Conservation (phyloP, 2,888 invertebrate species). For the Agonopterix subpropinquella region DNA sequence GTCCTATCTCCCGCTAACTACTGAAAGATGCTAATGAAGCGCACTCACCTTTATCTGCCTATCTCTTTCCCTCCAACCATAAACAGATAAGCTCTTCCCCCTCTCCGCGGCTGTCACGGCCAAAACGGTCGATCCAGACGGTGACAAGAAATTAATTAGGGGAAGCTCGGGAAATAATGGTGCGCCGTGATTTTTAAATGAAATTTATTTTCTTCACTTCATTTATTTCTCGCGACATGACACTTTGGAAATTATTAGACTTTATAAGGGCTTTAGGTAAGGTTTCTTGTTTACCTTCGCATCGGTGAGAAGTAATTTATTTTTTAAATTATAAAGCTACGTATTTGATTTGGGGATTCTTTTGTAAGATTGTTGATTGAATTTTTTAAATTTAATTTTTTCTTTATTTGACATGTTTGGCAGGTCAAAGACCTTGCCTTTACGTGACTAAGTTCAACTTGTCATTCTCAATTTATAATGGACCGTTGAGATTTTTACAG, state of each 20-base stretch:
- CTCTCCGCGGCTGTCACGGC: constrained; percentile 57
- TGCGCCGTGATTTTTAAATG: constrained; percentile 72
- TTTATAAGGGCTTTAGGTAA: constrained; percentile 51
- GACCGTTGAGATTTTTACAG: too few relatives aligned
- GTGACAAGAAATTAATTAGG: constrained; percentile 76
- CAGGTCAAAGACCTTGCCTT: too few relatives aligned
- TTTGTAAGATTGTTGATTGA: constrained; percentile 17
- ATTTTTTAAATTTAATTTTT: constrained; percentile 2
- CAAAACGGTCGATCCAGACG: constrained; percentile 66
- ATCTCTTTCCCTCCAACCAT: constrained; percentile 27
- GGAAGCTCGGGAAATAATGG: constrained; percentile 71
- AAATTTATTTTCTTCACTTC: constrained; percentile 73
- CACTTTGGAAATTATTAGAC: constrained; percentile 72
- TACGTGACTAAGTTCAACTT: too few relatives aligned
- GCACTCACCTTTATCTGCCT: constrained; percentile 52
- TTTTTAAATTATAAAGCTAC: constrained; percentile 7
- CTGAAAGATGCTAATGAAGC: constrained; percentile 71
- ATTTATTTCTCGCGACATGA: constrained; percentile 71
- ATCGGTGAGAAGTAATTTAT: constrained; percentile 21
- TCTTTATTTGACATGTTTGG: background rate
- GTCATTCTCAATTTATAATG: too few relatives aligned
- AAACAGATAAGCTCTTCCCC: constrained; percentile 23
- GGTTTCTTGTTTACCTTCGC: constrained; percentile 53
- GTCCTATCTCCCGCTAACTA: constrained; percentile 66
- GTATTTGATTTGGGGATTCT: constrained; percentile 15